Evolutionary conservation across 2,888 invertebrate species (phyloP), one percentile per base, ranked within the genome.

Genomic region (Acanthococcus lagerstroemiae): DNA sequence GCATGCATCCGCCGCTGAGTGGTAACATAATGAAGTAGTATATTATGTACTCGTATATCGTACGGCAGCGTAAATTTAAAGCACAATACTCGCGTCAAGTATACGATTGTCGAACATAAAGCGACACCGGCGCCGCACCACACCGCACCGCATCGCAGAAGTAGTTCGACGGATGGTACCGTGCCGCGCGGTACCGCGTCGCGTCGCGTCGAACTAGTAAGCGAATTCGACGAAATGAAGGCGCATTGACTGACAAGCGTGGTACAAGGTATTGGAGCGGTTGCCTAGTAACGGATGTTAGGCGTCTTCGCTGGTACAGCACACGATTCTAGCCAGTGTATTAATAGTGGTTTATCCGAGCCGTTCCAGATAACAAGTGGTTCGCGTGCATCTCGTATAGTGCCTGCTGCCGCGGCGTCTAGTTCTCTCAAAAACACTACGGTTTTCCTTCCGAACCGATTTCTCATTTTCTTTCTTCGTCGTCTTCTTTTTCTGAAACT

Each of bases 241-340:
- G 63, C 30, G 46, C 26, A 25, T 63, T 63, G 63, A 63, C 52
- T 52, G 63, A 63, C 63, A 63, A 63, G 63, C 50, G 63, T 63
- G 63, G 54, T 63, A 63, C 63, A 63, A 37, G 63, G 63, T 52
- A 54, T 63, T 63, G 48, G 27, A 27, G 54, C 63, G 63, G 63
- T 63, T 63, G 63, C 63, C 52, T 63, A 63, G 63, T 63, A 63
- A 63, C 63, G 63, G 63, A 63, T 63, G 63, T 54, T 52, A 63
- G 63, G 63, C 63, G 63, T 63, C 63, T 63, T 30, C 46, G 61
- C 27, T 30, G 26, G 22, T 46, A 37, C 52, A 48, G 9, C 54
- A 37, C 52, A 24, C 21, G 2, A 52, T 5, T 45, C 58, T 52
- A 22, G 22, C 63, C 30, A 63, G 63, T 63, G 52, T 50, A 63